Percentiles rank a stretch among this genome's conserved stretches.
Evolutionary conservation across 2,888 invertebrate genomes (phyloP).

Genomic region (Polyommatus icarus): DNA sequence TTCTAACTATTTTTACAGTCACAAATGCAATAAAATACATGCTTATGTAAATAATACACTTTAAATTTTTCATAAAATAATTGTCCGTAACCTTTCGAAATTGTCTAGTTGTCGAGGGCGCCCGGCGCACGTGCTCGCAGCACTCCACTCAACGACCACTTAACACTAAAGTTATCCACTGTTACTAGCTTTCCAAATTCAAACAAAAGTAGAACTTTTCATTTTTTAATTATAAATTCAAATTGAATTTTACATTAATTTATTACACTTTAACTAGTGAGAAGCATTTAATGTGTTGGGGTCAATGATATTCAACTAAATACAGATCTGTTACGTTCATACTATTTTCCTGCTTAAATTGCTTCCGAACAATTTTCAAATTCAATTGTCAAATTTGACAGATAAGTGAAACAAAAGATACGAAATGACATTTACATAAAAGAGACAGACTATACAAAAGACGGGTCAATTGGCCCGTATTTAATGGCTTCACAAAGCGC

Average conservation of each 20-base stretch:
- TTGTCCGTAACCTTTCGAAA: constrained; percentile 11
- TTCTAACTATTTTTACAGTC: too few species aligned
- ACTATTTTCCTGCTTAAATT: too few species aligned
- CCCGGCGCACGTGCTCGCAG: neutral
- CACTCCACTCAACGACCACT: constrained; percentile 22
- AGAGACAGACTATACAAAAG: too few species aligned
- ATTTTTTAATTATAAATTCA: neutral
- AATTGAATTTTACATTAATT: neutral
- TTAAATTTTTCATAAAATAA: neutral
- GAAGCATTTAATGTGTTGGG: too few species aligned
- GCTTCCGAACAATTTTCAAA: too few species aligned
- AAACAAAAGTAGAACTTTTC: neutral
- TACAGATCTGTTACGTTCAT: too few species aligned
- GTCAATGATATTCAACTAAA: too few species aligned
- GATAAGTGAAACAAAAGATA: too few species aligned
- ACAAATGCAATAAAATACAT: neutral
- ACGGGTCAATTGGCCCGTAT: too few species aligned
- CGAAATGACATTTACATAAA: too few species aligned
- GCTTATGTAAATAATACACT: neutral
- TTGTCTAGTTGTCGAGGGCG: neutral
- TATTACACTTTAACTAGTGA: neutral
- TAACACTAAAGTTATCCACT: constrained; percentile 25
- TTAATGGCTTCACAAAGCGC: too few species aligned
- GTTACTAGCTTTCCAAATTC: constrained; percentile 14
- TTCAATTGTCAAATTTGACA: too few species aligned